Percentiles rank a stretch among this genome's conserved stretches.
phyloP scores from a whole-genome alignment of 2,888 invertebrate genomes.

The Marronus borbonicus region DNA sequence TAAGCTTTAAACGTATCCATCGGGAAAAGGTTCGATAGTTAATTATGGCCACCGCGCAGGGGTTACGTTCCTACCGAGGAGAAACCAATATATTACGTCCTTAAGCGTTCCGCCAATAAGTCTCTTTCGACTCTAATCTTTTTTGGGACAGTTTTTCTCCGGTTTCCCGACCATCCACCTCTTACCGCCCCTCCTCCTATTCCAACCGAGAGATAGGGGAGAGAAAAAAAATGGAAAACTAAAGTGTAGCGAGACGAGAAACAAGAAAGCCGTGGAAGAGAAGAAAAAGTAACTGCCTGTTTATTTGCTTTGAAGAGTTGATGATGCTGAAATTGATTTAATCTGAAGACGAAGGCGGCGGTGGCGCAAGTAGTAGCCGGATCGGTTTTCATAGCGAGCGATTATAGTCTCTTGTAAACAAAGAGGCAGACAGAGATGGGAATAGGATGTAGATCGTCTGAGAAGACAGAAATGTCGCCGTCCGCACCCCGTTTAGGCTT shows the following conservation, averaged over 20 bases:
- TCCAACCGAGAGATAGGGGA: not conserved
- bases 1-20: not conserved
- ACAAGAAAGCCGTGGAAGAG: slow-evolving; percentile 3
- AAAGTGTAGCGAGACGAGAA: slow-evolving; percentile 17
- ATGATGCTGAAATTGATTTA: slow-evolving; percentile 33
- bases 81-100: slow-evolving; percentile 26
- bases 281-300: slow-evolving; percentile 25
- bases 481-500: slow-evolving; percentile 6
- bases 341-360: slow-evolving; percentile 1
- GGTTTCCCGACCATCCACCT: not conserved
- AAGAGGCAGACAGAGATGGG: not conserved
- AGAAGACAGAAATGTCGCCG: not conserved
- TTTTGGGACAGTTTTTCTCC: slow-evolving; percentile 6
- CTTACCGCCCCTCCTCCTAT: not conserved
- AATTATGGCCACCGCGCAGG: slow-evolving; percentile 14
- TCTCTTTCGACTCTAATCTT: slow-evolving; percentile 25
- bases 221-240: slow-evolving; percentile 5
- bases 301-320: slow-evolving; percentile 25
- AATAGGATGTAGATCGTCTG: not conserved
- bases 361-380: not conserved
- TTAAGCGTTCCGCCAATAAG: slow-evolving; percentile 18
- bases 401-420: slow-evolving; percentile 27
- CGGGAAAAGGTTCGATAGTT: slow-evolving; percentile 15
- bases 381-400: slow-evolving; percentile 13
- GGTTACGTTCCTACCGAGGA: not conserved